Evolutionary conservation across 1,140 invertebrate genomes (phyloP).

Genomic region (Macrocentrus cingulum): DNA sequence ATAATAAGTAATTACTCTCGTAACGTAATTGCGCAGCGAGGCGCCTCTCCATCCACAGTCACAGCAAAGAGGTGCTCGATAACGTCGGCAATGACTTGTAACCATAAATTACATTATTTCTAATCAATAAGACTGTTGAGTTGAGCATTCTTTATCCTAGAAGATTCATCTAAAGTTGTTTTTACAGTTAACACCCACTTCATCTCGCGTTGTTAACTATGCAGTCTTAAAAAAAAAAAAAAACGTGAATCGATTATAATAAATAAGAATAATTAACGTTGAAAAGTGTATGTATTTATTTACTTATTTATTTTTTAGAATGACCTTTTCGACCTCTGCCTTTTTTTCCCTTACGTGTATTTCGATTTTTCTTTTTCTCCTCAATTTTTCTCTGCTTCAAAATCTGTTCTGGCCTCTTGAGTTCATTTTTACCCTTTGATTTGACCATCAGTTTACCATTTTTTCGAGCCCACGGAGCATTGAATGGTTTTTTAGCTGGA

Average conservation of each 20-base stretch:
- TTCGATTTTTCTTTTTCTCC: constrained; percentile 59
- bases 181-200: too few species aligned
- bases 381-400: constrained; percentile 66
- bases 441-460: constrained; percentile 66
- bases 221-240: too few species aligned
- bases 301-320: not conserved
- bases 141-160: too few species aligned
- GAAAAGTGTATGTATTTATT: too few species aligned
- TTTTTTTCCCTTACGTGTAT: constrained; percentile 42
- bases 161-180: too few species aligned
- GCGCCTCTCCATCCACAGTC: constrained; percentile 2
- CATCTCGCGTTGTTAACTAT: too few species aligned
- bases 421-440: constrained; percentile 59
- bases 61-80: constrained; percentile 5
- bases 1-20: constrained; percentile 20
- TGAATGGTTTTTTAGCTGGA: constrained; percentile 50
- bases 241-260: too few species aligned
- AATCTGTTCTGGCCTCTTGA: constrained; percentile 72
- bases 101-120: constrained; percentile 2
- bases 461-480: constrained; percentile 64
- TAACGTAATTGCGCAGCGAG: constrained; percentile 14
- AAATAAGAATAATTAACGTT: too few species aligned
- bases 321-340: constrained; percentile 37
- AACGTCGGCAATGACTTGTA: constrained; percentile 11
- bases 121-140: not conserved